These are phyloP conservation scores for Paralichthys olivaceus DNA, from an alignment of 2,113 vertebrate genomes.

Conservation along the genomic window DNA sequence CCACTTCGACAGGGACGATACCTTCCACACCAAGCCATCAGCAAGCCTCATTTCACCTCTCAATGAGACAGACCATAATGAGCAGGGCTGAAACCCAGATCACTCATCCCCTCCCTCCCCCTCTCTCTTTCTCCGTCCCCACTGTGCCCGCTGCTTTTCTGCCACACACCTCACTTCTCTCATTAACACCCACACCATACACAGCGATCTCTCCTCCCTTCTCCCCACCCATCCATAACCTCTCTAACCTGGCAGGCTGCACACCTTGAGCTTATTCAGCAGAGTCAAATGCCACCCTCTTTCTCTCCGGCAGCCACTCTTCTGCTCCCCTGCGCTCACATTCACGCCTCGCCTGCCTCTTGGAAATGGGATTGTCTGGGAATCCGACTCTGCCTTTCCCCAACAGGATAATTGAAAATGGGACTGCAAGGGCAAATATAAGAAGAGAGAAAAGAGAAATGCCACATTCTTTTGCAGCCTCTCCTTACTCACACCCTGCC, in stretches of 20 bases:
- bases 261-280: slow-evolving; percentile 96
- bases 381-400: slow-evolving; percentile 59
- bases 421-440: slow-evolving; percentile 55
- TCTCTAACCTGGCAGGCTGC: slow-evolving; percentile 86
- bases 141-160: slow-evolving; percentile 23
- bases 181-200: slow-evolving; percentile 47
- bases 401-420: slow-evolving; percentile 76
- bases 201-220: neutral
- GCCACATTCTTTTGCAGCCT: slow-evolving; percentile 29
- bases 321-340: slow-evolving; percentile 90
- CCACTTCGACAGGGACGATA: slow-evolving; percentile 63
- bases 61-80: slow-evolving; percentile 86
- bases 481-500: slow-evolving; percentile 18
- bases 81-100: slow-evolving; percentile 79
- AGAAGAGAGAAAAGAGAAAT: slow-evolving; percentile 41
- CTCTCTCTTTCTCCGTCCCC: slow-evolving; percentile 39
- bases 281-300: slow-evolving; percentile 93
- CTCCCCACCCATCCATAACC: slow-evolving; percentile 76
- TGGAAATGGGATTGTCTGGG: slow-evolving; percentile 81
- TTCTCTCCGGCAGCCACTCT: slow-evolving; percentile 86
- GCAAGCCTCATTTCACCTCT: slow-evolving; percentile 91
- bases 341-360: slow-evolving; percentile 88
- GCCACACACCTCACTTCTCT: slow-evolving; percentile 36
- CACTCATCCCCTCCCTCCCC: slow-evolving; percentile 72
- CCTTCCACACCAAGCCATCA: slow-evolving; percentile 64